phyloP scores from a whole-genome alignment of 2,797 vertebrate species.

The Liparis tanakae region DNA sequence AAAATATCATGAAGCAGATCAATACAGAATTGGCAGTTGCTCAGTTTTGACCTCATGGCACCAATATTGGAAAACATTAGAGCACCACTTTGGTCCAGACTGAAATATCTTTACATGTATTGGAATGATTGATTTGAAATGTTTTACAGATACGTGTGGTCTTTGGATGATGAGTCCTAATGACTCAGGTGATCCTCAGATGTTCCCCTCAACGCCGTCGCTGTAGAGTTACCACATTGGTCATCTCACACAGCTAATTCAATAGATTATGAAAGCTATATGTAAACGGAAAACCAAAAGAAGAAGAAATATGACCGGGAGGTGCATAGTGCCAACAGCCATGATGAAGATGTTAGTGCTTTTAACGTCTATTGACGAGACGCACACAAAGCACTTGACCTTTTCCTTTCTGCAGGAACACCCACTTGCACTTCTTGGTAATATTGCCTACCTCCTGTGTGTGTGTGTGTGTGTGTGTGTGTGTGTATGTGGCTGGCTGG shows the following conservation, averaged over 20 bases:
- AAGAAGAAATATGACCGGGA: background rate
- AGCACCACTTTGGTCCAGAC: background rate
- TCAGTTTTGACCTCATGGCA: background rate
- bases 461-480: slow-evolving; percentile 2
- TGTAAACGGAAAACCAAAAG: slow-evolving; percentile 5
- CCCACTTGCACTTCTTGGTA: slow-evolving; percentile 41
- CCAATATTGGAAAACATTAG: background rate
- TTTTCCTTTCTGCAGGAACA: slow-evolving; percentile 49
- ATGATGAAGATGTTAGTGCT: slow-evolving; percentile 20
- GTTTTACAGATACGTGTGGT: background rate
- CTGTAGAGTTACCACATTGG: background rate
- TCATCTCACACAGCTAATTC: background rate
- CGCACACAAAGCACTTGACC: slow-evolving; percentile 40
- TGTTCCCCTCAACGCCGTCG: background rate
- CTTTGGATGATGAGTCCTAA: background rate
- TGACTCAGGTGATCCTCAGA: background rate
- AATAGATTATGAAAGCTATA: slow-evolving; percentile 1
- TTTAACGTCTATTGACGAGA: slow-evolving; percentile 34
- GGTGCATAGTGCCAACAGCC: slow-evolving; percentile 3
- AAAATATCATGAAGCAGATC: background rate
- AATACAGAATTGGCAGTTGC: background rate
- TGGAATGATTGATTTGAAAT: background rate
- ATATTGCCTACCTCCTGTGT: slow-evolving; percentile 17
- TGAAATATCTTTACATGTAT: background rate
- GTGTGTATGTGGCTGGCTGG: background rate